A percentile compares a stretch with the other conserved stretches of the same genome.
Evolutionary conservation across 1,140 invertebrate species (phyloP).

Genomic region (Dreissena polymorpha): DNA sequence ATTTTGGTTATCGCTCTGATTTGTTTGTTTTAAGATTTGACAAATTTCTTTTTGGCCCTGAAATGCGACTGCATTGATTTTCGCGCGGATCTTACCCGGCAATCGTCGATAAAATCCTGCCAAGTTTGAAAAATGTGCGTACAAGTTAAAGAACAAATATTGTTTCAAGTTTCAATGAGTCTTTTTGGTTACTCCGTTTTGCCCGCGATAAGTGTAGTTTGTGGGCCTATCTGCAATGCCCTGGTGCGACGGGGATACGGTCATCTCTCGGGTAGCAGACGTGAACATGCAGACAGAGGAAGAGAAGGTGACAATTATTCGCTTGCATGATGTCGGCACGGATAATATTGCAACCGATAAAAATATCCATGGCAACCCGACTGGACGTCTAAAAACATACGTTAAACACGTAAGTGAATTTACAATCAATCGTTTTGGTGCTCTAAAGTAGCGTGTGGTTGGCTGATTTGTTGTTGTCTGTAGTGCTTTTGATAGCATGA

Average conservation of each 20-base stretch:
- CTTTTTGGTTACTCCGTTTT: neutral
- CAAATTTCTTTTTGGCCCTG: no score
- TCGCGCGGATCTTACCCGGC: neutral
- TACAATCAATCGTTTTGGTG: neutral
- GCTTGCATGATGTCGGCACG: slow-evolving; percentile 28
- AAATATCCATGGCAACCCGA: neutral
- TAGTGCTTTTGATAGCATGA: neutral
- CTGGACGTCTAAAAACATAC: slow-evolving; percentile 24
- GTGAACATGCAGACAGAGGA: no score
- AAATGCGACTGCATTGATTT: no score
- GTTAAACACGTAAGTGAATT: slow-evolving; percentile 39
- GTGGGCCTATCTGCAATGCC: neutral
- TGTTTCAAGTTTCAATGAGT: neutral
- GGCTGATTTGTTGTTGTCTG: neutral
- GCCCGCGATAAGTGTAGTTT: neutral
- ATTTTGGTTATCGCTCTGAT: no score
- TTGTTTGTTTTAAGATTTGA: no score
- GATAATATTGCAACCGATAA: slow-evolving; percentile 44
- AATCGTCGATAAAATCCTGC: neutral
- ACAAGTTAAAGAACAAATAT: neutral
- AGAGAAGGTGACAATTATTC: slow-evolving; percentile 25
- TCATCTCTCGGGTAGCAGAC: neutral
- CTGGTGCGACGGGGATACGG: neutral
- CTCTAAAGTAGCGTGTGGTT: neutral
- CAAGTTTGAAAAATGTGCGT: neutral